A percentile compares a stretch with the other conserved stretches of the same genome.
phyloP scores from a whole-genome alignment of 35 echinoderm and acorn worm species.

The Eucidaris tribuloides region DNA sequence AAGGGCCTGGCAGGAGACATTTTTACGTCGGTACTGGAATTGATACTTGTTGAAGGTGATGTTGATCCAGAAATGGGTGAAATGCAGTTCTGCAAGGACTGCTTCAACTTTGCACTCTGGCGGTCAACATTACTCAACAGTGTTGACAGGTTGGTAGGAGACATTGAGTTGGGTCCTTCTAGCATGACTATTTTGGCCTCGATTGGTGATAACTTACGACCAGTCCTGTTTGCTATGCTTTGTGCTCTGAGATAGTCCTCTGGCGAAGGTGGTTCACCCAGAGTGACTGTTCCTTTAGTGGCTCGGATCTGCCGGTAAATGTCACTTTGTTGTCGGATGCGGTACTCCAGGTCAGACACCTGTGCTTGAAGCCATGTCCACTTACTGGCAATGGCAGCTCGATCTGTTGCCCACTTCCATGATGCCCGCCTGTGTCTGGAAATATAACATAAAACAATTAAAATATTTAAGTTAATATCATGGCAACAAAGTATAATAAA shows the following conservation, averaged over 20 bases:
- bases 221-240: conserved; percentile 33
- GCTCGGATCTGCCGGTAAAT: conserved; percentile 84
- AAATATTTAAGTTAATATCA: no score
- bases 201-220: conserved; percentile 68
- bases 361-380: conserved; percentile 99
- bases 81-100: conserved; percentile 86
- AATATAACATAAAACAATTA: no score
- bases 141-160: conserved; percentile 78
- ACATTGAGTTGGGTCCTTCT: conserved; percentile 61
- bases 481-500: no score
- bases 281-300: conserved; percentile 69
- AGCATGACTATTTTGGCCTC: conserved; percentile 82
- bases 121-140: conserved; percentile 84
- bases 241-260: conserved; percentile 45
- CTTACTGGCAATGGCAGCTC: conserved; percentile 83
- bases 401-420: conserved; percentile 91
- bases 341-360: conserved; percentile 86
- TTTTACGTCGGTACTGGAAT: conserved; percentile 8
- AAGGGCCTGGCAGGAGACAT: conserved; percentile 41
- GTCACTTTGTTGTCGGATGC: conserved; percentile 95
- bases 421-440: conserved; percentile 82
- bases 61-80: conserved; percentile 43
- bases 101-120: conserved; percentile 93
- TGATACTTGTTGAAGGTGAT: conserved; percentile 17
- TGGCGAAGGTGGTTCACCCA: conserved; percentile 70